A percentile compares a stretch with the other conserved stretches of the same genome.
phyloP scores from a whole-genome alignment of 2,113 vertebrate genomes.

The Lepisosteus osseus region DNA sequence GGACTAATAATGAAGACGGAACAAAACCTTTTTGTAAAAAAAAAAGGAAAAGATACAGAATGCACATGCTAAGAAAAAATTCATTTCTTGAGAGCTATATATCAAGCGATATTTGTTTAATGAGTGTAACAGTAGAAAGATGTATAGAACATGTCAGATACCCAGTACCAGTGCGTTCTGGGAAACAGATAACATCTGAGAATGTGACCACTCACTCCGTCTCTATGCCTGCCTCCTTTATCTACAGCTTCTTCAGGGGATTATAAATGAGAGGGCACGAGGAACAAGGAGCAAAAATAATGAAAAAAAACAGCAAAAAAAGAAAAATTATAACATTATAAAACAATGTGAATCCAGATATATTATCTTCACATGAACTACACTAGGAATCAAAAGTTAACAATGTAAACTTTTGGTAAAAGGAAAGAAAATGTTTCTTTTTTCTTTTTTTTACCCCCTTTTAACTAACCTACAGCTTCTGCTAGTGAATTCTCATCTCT shows the following conservation, averaged over 20 bases:
- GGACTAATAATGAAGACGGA: neutral
- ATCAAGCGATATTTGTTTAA: slow-evolving; percentile 88
- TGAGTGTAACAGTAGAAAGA: slow-evolving; percentile 86
- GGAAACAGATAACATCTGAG: slow-evolving; percentile 85
- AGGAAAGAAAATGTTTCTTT: neutral
- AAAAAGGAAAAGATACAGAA: slow-evolving; percentile 39
- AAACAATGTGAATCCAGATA: slow-evolving; percentile 65
- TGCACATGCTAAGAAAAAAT: slow-evolving; percentile 66
- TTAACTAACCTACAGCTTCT: slow-evolving; percentile 83
- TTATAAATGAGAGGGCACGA: slow-evolving; percentile 89
- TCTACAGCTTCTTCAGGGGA: slow-evolving; percentile 75
- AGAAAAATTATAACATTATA: slow-evolving; percentile 69
- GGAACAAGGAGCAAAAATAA: slow-evolving; percentile 83
- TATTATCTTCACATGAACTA: slow-evolving; percentile 62
- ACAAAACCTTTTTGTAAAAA: slow-evolving; percentile 26
- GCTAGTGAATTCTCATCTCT: slow-evolving; percentile 79
- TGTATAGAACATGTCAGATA: slow-evolving; percentile 90
- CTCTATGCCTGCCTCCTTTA: slow-evolving; percentile 80
- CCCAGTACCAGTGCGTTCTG: slow-evolving; percentile 81
- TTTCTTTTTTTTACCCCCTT: slow-evolving; percentile 52
- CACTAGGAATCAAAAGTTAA: slow-evolving; percentile 67
- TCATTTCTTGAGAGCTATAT: slow-evolving; percentile 83
- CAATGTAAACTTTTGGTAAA: slow-evolving; percentile 65
- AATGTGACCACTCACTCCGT: slow-evolving; percentile 87
- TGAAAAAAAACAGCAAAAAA: slow-evolving; percentile 70